phyloP scores from a whole-genome alignment of 2,888 invertebrate genomes.

The Caenorhabditis plicata region DNA sequence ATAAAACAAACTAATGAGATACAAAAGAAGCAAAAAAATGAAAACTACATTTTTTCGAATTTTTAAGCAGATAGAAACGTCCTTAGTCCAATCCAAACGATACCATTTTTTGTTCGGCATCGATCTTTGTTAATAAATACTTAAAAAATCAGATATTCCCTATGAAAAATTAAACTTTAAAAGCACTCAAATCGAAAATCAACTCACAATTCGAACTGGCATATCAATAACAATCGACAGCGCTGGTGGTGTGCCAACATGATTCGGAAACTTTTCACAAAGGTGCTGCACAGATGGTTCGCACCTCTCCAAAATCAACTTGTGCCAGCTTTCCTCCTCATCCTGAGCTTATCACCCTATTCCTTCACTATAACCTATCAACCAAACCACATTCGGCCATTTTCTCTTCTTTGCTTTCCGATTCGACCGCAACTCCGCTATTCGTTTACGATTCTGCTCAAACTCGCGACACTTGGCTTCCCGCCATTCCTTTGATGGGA shows the following conservation, averaged over 20 bases:
- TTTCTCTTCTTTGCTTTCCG: conserved; percentile 8
- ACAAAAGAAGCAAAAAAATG: too few species aligned
- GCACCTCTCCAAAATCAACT: conserved; percentile 33
- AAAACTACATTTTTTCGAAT: too few species aligned
- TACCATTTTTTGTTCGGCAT: not conserved
- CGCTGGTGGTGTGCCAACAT: conserved; percentile 41
- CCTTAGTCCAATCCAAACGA: too few species aligned
- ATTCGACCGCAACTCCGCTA: not conserved
- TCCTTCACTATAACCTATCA: too few species aligned
- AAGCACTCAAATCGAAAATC: not conserved
- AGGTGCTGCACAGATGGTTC: conserved; percentile 16
- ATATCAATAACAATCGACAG: conserved; percentile 20
- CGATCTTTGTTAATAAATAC: not conserved
- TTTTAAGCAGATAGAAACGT: too few species aligned
- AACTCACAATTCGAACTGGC: conserved; percentile 15
- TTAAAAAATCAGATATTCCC: not conserved
- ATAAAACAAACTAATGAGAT: too few species aligned
- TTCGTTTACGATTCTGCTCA: conserved; percentile 7
- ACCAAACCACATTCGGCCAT: conserved; percentile 7
- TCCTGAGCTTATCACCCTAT: too few species aligned
- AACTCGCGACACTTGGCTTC: conserved; percentile 24
- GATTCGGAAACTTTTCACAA: conserved; percentile 29
- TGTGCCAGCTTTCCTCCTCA: conserved; percentile 31
- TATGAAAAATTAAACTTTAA: too few species aligned
- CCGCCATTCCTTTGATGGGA: conserved; percentile 27